Base-by-base conservation (phyloP, 2,113 vertebrate species). In the Galemys pyrenaicus region DNA sequence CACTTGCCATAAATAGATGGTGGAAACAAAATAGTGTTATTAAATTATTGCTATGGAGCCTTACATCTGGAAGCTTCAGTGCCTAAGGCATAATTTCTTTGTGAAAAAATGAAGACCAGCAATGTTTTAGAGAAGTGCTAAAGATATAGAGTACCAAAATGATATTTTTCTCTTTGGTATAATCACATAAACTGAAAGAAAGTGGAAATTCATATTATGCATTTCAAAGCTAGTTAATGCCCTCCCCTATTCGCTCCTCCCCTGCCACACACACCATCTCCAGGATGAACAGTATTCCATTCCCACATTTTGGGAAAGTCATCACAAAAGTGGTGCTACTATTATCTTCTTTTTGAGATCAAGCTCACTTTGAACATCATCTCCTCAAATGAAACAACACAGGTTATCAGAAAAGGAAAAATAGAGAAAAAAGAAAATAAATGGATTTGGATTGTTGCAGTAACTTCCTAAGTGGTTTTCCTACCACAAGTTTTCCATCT, bases 21-120 rank as follows among this genome's bases (percentile, higher is more conserved):
- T 64, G 73, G 77, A 65, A 87, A 49, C 19, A 81, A 85, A 84
- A 88, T 60, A 65, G 79, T 87, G 78, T 64, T 79, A 82, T 54
- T 94, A 30, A 94, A 92, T 87, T 92, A 37, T 84, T 77, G 7
- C 83, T 51, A 1, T 67, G 67, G 41, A 67, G 30, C 37, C 32
- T 74, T n/a, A 62, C 20, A 15, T 67, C 85, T 82, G 15, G 60
- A 86, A 74, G 37, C 0, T 65, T 93, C 24, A 73, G 44, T 71
- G 77, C 35, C 65, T 62, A 30, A 92, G 10, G 15, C 28, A 67
- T 51, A 39, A 1, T 87, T 95, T 87, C 49, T 75, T 68, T 75
- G 20, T 74, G 64, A 26, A 26, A 93, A 91, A 87, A 44, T 65
- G 12, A 89, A 91, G 32, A 60, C 92, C 28, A 94, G 26, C 26